Percentiles rank a stretch among this genome's conserved stretches.
Evolutionary conservation across 37 sponge, comb jelly and placozoan species (phyloP).

Genomic region (Beroe ovata): DNA sequence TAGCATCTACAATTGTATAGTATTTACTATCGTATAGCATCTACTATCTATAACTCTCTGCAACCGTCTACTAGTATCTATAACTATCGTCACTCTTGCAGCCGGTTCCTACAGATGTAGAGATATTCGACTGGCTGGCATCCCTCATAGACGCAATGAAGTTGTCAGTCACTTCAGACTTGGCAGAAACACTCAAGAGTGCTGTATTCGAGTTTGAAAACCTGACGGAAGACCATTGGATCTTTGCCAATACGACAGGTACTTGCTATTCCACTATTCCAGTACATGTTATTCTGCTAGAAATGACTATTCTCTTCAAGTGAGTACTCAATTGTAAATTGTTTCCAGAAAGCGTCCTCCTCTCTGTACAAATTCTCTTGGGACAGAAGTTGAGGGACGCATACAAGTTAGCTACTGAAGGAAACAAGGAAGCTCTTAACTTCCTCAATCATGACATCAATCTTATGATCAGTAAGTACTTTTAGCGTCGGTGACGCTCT

Average conservation of each 20-base stretch:
- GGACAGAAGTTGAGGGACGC: conserved; percentile 33
- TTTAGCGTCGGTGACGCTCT: too few relatives aligned
- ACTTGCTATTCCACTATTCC: too few relatives aligned
- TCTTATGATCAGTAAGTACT: conserved; percentile 46
- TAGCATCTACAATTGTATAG: too few relatives aligned
- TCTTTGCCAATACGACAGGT: conserved; percentile 4
- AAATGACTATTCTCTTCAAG: too few relatives aligned
- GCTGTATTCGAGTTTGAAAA: conserved; percentile 38
- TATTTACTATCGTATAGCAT: too few relatives aligned
- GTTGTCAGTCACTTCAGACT: conserved; percentile 6
- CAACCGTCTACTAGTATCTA: too few relatives aligned
- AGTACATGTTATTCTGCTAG: too few relatives aligned
- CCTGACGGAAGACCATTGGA: conserved; percentile 31
- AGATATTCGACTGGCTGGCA: conserved; percentile 43
- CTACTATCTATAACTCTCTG: too few relatives aligned
- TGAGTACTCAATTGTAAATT: neutral
- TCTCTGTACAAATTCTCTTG: neutral
- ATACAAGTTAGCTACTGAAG: neutral
- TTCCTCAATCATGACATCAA: neutral
- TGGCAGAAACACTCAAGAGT: neutral
- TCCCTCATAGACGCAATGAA: conserved; percentile 1
- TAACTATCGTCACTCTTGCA: neutral
- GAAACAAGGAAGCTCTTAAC: conserved; percentile 15
- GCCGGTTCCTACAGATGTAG: conserved; percentile 57
- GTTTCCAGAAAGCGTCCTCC: conserved; percentile 9